These are phyloP conservation scores for Hyphantria cunea DNA, from an alignment of 1,140 invertebrate species.

Conservation along the genomic window DNA sequence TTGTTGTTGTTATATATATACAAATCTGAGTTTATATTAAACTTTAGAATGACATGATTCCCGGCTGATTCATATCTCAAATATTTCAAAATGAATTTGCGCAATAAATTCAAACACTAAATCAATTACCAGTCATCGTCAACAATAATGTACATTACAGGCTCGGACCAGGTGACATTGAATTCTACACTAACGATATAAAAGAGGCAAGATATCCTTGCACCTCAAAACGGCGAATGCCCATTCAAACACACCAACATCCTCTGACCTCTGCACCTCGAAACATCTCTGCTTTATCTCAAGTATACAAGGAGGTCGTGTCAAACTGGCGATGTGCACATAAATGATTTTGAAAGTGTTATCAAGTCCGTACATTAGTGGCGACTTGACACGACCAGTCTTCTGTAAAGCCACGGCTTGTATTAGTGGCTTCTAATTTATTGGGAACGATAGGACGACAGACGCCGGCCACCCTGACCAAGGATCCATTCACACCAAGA, in stretches of 20 bases:
- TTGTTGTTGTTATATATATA: no score
- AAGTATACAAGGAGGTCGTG: slow-evolving; percentile 38
- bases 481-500: slow-evolving; percentile 68
- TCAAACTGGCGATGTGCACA: slow-evolving; percentile 56
- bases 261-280: slow-evolving; percentile 34
- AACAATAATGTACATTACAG: slow-evolving; percentile 70
- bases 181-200: slow-evolving; percentile 71
- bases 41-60: no score
- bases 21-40: no score
- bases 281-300: slow-evolving; percentile 5
- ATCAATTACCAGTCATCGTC: slow-evolving; percentile 67
- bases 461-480: slow-evolving; percentile 76
- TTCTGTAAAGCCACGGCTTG: slow-evolving; percentile 76
- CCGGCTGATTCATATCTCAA: slow-evolving; percentile 25
- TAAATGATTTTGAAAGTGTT: slow-evolving; percentile 75
- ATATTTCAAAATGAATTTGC: slow-evolving; percentile 38
- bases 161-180: slow-evolving; percentile 59
- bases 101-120: slow-evolving; percentile 60
- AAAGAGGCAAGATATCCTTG: slow-evolving; percentile 63
- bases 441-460: slow-evolving; percentile 78
- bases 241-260: slow-evolving; percentile 37
- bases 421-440: slow-evolving; percentile 80
- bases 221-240: slow-evolving; percentile 56
- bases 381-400: slow-evolving; percentile 75
- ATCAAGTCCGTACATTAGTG: slow-evolving; percentile 76